phyloP scores from a whole-genome alignment of 2,113 vertebrate genomes.

The Syrrhaptes paradoxus region DNA sequence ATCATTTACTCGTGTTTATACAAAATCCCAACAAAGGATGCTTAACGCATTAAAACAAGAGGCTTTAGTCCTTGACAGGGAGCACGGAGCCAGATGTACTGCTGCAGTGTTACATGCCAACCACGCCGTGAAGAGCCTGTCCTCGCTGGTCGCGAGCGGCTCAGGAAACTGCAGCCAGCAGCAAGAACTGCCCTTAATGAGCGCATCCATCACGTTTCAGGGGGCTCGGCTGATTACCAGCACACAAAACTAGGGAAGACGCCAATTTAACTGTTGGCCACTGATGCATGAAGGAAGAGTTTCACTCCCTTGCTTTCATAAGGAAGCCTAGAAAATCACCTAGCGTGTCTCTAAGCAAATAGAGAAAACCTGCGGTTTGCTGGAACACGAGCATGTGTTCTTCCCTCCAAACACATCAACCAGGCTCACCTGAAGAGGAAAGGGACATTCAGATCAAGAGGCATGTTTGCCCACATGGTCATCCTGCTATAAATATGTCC shows the following conservation, averaged over 20 bases:
- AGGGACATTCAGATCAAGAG: not conserved
- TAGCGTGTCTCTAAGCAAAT: not conserved
- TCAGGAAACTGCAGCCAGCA: conserved; percentile 16
- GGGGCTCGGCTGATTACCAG: conserved; percentile 19
- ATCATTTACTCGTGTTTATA: conserved; percentile 1
- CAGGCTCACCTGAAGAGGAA: not conserved
- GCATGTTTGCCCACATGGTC: not conserved
- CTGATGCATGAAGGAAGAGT: not conserved
- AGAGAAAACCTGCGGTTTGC: not conserved
- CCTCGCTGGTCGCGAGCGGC: not conserved
- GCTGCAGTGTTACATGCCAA: not conserved
- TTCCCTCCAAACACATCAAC: not conserved
- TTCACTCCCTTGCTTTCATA: not conserved
- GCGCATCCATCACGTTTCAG: conserved; percentile 45
- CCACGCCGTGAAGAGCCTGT: not conserved
- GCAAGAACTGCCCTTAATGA: conserved; percentile 34
- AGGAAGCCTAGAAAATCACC: not conserved
- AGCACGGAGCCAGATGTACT: conserved; percentile 43
- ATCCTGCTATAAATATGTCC: not conserved
- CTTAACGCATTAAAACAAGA: conserved; percentile 47
- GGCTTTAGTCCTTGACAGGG: conserved; percentile 11
- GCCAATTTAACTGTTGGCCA: not conserved
- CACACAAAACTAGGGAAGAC: not conserved
- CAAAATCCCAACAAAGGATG: conserved; percentile 51
- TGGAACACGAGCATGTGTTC: not conserved